Base-by-base conservation (phyloP, 1,140 invertebrate genomes). In the Papilio glaucus region DNA sequence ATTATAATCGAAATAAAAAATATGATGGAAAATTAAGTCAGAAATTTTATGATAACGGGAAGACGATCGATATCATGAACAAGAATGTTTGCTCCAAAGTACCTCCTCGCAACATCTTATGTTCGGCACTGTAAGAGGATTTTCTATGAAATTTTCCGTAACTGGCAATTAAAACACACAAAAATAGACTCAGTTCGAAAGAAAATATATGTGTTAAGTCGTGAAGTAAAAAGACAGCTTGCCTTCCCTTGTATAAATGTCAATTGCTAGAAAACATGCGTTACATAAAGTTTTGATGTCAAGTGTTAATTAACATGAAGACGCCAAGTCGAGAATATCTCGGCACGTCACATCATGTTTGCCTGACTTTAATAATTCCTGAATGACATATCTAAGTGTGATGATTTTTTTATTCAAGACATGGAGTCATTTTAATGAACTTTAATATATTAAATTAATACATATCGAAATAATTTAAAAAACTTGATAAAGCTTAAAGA, bases 231-330 rank as follows among this genome's bases (percentile, higher is more conserved):
- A 21, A 57, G 49, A 57, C 10, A 18, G 21, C 4, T 57, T 9
- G 49, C 49, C 49, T 57, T 57, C 49, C 18, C 49, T 57, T 57
- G 33, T 21, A 13, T 21, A 41, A 65, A 65, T 65, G 62, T 65
- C 15, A 39, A 65, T 57, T 57, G 49, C 26, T 26, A 68, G 65
- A 33, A 49, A 45, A 68, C 41, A 68, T 42, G 24, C 38, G 39
- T 45, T 68, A 67, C 38, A 67, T 42, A 45, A 41, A 42, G 65
- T 68, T 68, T 68, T 68, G 65, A 68, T 68, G 65, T 68, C 65
- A 68, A 68, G 65, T 68, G 24, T 41, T 68, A 68, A 68, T 68
- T 68, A 68, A 45, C 65, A 68, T 68, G 38, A 26, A 68, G 38
- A 68, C 62, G 62, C 37, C 62, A 65, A 65, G 38, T 13, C 38